Base-by-base conservation (phyloP, 2,113 vertebrate genomes). In the Daboia siamensis region DNA sequence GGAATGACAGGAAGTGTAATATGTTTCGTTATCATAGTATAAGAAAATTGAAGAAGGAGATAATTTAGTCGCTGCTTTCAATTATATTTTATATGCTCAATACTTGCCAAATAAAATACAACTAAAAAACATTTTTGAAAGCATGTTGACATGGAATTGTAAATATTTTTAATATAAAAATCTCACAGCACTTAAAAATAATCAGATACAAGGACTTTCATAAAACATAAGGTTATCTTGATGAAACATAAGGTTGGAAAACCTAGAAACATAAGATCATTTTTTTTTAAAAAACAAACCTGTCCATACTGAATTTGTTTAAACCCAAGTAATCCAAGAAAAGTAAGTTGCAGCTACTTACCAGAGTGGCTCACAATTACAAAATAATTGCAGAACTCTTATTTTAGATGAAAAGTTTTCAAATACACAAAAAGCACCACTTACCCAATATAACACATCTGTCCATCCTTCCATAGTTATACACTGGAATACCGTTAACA, bases 381-480 rank as follows among this genome's bases (percentile, higher is more conserved):
- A 0, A 46, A 46, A 4, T 1, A 33, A 51, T 8, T 51, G 93
- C 89, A 1, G 84, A 84, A 39, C 20, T 54, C 92, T 87, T 90
- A 51, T 15, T 59, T 29, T 1, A 87, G 88, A 69, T 12, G 87
- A 0, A 55, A 48, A 5, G 1, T 52, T 94, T 64, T 87, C 57
- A 93, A 90, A 88, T 3, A 64, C 90, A 12, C 1, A 55, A 48
- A 93, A 64, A 33, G 12, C 39, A 55, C 48, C 88, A 91, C 98
- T 98, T 97, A 99, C 99, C 99, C 99, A 99, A 97, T 99, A 99
- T 2, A 99, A 97, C 93, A 99, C 99, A 33, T 99, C 99, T 0
- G 99, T 99, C 99, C 99, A 99, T 69, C 99, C 99, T 97, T 99
- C 99, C 99, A 99, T 99, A 91, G 99, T 99, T 96, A 99, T 99